Percentiles rank a stretch among this genome's conserved stretches.
Evolutionary conservation across 2,113 vertebrate species (phyloP).

Genomic region (Sylvilagus bachmani): DNA sequence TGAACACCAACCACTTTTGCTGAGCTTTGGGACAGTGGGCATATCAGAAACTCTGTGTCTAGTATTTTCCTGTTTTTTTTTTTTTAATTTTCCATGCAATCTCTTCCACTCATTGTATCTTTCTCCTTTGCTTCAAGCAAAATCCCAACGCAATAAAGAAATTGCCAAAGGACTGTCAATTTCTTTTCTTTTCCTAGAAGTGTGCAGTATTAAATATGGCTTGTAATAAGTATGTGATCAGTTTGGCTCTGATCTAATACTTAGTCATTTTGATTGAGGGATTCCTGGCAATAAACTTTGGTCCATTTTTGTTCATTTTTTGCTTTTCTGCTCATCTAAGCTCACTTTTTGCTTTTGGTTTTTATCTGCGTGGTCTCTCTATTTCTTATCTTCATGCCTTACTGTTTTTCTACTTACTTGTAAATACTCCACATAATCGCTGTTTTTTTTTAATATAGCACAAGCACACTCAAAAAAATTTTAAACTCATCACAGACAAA

Average conservation of each 20-base stretch:
- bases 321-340: neutral
- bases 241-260: neutral
- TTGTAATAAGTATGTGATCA: slow-evolving; percentile 11
- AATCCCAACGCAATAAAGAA: slow-evolving; percentile 67
- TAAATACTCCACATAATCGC: neutral
- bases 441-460: neutral
- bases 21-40: neutral
- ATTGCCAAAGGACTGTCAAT: neutral
- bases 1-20: neutral
- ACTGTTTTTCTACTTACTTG: neutral
- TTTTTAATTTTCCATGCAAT: neutral
- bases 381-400: neutral
- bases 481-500: slow-evolving; percentile 32
- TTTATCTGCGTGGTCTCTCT: neutral
- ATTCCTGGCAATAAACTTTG: slow-evolving; percentile 2
- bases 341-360: slow-evolving; percentile 37
- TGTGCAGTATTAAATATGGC: slow-evolving; percentile 12
- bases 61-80: neutral
- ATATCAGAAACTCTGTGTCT: neutral
- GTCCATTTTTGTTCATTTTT: neutral
- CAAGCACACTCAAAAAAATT: neutral
- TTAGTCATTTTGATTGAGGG: slow-evolving; percentile 17
- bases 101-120: neutral
- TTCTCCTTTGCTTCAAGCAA: slow-evolving; percentile 42
- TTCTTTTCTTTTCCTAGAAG: slow-evolving; percentile 16